phyloP scores from a whole-genome alignment of 2,113 vertebrate genomes.

The Nothobranchius kuhntae region DNA sequence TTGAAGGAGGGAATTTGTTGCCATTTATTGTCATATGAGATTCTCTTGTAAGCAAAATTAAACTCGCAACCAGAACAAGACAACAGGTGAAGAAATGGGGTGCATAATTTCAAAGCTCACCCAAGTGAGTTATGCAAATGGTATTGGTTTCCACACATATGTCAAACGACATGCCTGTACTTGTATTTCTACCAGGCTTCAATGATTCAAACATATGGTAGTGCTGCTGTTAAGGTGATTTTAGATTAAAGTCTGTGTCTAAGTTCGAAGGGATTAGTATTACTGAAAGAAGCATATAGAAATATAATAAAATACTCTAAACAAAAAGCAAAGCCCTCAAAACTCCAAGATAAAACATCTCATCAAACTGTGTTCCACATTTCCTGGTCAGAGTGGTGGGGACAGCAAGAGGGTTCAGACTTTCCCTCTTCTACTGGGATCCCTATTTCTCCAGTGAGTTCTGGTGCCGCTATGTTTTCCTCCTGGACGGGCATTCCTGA shows the following conservation, averaged over 20 bases:
- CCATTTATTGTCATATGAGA: constrained; percentile 64
- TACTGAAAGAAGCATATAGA: constrained; percentile 14
- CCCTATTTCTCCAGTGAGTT: too few species aligned
- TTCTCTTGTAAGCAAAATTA: constrained; percentile 54
- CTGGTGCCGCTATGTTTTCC: too few species aligned
- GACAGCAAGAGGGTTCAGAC: too few species aligned
- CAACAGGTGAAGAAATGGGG: constrained; percentile 44
- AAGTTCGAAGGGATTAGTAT: constrained; percentile 29
- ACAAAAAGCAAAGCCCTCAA: background rate
- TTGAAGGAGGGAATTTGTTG: constrained; percentile 58
- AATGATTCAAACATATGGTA: constrained; percentile 61
- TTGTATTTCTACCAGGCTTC: constrained; percentile 41
- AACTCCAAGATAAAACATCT: too few species aligned
- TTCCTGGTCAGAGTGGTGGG: too few species aligned
- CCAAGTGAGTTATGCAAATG: constrained; percentile 72
- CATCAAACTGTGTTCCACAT: too few species aligned
- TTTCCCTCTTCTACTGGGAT: too few species aligned
- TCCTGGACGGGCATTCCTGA: too few species aligned
- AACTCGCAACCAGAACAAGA: constrained; percentile 67
- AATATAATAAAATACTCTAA: background rate
- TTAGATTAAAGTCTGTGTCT: constrained; percentile 45
- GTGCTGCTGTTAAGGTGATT: constrained; percentile 40
- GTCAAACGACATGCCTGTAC: constrained; percentile 54
- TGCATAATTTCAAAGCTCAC: constrained; percentile 64
- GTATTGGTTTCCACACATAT: constrained; percentile 63